A percentile compares a stretch with the other conserved stretches of the same genome.
Evolutionary conservation across 2,113 vertebrate genomes (phyloP).

Genomic region (Drymodes brunneopygia): DNA sequence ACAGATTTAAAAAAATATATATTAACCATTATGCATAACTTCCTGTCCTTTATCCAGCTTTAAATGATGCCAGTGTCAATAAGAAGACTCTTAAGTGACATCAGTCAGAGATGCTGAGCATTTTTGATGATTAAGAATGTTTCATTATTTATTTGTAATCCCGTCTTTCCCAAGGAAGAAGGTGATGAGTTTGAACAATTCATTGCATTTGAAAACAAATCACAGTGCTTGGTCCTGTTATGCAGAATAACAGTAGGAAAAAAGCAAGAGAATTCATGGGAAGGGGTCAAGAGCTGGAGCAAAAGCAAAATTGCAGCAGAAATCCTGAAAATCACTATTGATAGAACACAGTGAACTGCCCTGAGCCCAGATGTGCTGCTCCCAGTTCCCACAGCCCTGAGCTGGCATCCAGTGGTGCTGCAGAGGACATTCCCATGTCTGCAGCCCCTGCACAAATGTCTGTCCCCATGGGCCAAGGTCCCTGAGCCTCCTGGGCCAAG

Average conservation of each 20-base stretch:
- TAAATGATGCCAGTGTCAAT: background rate
- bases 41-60: background rate
- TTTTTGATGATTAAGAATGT: background rate
- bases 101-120: background rate
- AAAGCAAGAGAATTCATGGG: background rate
- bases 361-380: background rate
- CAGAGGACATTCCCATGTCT: background rate
- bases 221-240: background rate
- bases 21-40: background rate
- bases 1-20: fast-evolving
- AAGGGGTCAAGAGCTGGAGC: background rate
- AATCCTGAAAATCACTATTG: background rate
- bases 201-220: background rate
- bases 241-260: background rate
- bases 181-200: background rate
- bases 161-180: background rate
- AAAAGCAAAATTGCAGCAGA: background rate
- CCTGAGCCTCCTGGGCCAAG: background rate
- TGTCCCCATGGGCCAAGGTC: background rate
- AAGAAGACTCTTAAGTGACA: background rate
- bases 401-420: background rate
- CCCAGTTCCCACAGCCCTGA: background rate
- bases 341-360: background rate
- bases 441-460: background rate
- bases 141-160: background rate